Percentiles rank a stretch among this genome's conserved stretches.
Conservation (phyloP, 1,140 invertebrate species). For the Dendrolimus kikuchii region DNA sequence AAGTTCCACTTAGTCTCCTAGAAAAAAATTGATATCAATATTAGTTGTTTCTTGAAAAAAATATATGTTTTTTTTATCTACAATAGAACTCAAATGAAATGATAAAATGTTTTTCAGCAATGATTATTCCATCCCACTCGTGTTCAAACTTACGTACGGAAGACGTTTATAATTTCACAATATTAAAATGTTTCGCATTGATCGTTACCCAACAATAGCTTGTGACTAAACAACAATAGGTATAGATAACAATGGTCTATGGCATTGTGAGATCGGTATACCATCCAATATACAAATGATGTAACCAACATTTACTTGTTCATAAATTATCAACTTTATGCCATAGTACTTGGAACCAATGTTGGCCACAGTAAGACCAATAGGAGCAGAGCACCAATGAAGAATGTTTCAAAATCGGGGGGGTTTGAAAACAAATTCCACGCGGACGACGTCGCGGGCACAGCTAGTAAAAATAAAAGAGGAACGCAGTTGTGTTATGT, state of each 20-base stretch:
- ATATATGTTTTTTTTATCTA: no score
- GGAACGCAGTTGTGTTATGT: no score
- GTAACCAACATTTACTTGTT: constrained; percentile 2
- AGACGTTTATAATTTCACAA: constrained; percentile 70
- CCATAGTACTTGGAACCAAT: not conserved
- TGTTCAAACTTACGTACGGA: constrained; percentile 36
- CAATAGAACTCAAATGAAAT: no score
- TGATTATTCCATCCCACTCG: constrained; percentile 21
- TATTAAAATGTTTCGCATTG: constrained; percentile 71
- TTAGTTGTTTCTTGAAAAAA: no score
- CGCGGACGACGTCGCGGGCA: no score
- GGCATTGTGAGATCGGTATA: constrained; percentile 44
- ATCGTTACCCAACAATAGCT: constrained; percentile 44
- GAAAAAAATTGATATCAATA: constrained; percentile 7
- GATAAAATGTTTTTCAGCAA: no score
- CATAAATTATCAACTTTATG: not conserved
- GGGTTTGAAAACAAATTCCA: no score
- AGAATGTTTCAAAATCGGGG: no score
- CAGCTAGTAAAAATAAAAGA: no score
- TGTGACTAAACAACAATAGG: constrained; percentile 62
- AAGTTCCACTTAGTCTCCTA: not conserved
- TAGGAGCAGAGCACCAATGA: no score
- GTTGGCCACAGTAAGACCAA: no score
- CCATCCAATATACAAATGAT: constrained; percentile 18
- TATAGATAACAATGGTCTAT: constrained; percentile 66